A percentile compares a stretch with the other conserved stretches of the same genome.
Evolutionary conservation across 2,113 vertebrate species (phyloP).

Genomic region (Tringa solitaria): DNA sequence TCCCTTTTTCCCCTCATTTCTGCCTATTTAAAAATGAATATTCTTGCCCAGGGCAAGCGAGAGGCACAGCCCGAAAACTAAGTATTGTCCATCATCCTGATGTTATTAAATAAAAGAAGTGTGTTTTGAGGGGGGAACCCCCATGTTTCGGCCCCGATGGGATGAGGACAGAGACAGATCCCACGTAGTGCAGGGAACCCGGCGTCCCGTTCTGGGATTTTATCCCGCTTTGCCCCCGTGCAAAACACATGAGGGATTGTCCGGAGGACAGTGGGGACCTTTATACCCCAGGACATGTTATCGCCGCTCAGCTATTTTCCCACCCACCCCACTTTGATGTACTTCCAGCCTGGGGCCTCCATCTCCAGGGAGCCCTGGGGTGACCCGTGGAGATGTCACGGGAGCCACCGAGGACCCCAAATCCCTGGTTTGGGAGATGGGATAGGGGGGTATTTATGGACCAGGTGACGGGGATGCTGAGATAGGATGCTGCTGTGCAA

Average conservation of each 20-base stretch:
- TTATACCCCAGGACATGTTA: neutral
- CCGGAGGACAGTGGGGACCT: neutral
- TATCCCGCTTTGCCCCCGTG: neutral
- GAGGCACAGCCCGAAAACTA: neutral
- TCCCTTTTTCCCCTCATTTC: neutral
- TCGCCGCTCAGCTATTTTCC: neutral
- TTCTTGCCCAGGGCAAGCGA: neutral
- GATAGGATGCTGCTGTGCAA: rapidly evolving
- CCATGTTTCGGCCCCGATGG: neutral
- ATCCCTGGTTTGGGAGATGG: neutral
- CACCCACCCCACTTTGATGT: neutral
- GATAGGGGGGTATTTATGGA: neutral
- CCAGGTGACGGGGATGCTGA: rapidly evolving
- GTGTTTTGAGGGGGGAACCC: rapidly evolving
- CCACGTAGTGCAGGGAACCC: rapidly evolving
- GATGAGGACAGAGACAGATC: neutral
- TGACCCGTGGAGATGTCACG: rapidly evolving
- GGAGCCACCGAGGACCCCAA: neutral
- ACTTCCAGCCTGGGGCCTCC: neutral
- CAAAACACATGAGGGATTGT: neutral
- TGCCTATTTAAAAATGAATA: neutral
- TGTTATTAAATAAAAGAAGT: neutral
- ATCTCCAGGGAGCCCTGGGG: neutral
- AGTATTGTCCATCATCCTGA: neutral
- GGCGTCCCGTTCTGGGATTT: rapidly evolving